These are phyloP conservation scores for Pterostichus madidus DNA, from an alignment of 2,888 invertebrate genomes.

Conservation along the genomic window DNA sequence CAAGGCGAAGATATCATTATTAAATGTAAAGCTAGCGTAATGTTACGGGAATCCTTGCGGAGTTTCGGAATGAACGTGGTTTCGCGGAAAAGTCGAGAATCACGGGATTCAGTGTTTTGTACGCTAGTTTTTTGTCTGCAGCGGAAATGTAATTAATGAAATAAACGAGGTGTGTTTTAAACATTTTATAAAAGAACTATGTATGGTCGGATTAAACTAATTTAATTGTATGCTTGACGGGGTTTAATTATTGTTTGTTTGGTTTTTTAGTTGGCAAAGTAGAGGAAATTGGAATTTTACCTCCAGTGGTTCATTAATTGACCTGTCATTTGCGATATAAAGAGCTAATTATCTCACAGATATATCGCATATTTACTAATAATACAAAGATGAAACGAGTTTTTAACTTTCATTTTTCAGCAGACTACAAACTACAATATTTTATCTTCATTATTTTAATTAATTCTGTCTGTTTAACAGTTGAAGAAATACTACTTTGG, in stretches of 20 bases:
- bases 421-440: too few relatives aligned
- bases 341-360: too few relatives aligned
- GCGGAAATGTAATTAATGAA: slow-evolving; percentile 58
- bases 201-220: slow-evolving; percentile 19
- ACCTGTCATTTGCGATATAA: slow-evolving; percentile 30
- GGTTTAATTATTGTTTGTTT: slow-evolving; percentile 8
- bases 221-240: slow-evolving; percentile 28
- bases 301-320: slow-evolving; percentile 22
- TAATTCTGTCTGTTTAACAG: too few relatives aligned
- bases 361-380: too few relatives aligned
- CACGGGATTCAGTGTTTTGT: not conserved
- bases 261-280: slow-evolving; percentile 13
- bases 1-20: not conserved
- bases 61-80: not conserved
- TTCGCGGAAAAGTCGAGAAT: too few relatives aligned
- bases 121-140: slow-evolving; percentile 33
- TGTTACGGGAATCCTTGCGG: not conserved
- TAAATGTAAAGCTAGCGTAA: slow-evolving; percentile 17
- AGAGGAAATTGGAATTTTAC: slow-evolving; percentile 28
- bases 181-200: slow-evolving; percentile 47
- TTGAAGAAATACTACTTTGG: too few relatives aligned
- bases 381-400: too few relatives aligned
- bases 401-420: too few relatives aligned
- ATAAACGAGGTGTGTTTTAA: slow-evolving; percentile 53
- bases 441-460: too few relatives aligned